These are phyloP conservation scores for Tautogolabrus adspersus DNA, from an alignment of 2,113 vertebrate genomes.

Conservation along the genomic window DNA sequence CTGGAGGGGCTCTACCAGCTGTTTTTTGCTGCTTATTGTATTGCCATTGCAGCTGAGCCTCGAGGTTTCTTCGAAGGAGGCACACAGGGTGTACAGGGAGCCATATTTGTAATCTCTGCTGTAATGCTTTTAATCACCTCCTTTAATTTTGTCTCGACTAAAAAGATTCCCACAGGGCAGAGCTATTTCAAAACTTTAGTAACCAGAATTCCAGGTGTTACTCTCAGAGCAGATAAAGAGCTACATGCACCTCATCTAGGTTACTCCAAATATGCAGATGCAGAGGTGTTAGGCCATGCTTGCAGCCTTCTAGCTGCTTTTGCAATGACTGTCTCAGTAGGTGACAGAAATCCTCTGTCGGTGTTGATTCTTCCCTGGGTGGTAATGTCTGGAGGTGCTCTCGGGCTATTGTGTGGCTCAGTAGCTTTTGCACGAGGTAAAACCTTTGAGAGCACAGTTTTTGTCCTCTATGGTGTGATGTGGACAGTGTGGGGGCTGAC, in stretches of 20 bases:
- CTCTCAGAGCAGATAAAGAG: constrained; percentile 81
- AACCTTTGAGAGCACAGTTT: constrained; percentile 90
- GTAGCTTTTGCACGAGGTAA: constrained; percentile 90
- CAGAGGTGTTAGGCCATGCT: constrained; percentile 86
- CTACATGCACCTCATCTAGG: constrained; percentile 85
- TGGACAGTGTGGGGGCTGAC: constrained; percentile 91
- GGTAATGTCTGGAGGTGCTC: constrained; percentile 86
- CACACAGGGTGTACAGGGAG: constrained; percentile 85
- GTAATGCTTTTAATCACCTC: constrained; percentile 80
- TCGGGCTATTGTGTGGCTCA: constrained; percentile 84
- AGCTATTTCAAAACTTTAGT: constrained; percentile 75
- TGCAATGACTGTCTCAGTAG: constrained; percentile 80
- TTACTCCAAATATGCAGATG: constrained; percentile 89
- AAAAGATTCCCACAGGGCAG: constrained; percentile 78
- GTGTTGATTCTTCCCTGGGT: constrained; percentile 88
- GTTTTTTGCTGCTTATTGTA: constrained; percentile 84
- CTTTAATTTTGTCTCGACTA: constrained; percentile 75
- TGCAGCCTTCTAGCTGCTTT: constrained; percentile 88
- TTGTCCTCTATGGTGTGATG: constrained; percentile 88
- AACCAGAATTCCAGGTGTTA: constrained; percentile 65
- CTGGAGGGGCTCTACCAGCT: constrained; percentile 85
- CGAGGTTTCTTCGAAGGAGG: constrained; percentile 84
- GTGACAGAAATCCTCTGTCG: constrained; percentile 73
- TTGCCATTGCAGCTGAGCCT: constrained; percentile 84
- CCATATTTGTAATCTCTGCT: constrained; percentile 85